Evolutionary conservation across 1,140 invertebrate species (phyloP).

Genomic region (Cylas formicarius): DNA sequence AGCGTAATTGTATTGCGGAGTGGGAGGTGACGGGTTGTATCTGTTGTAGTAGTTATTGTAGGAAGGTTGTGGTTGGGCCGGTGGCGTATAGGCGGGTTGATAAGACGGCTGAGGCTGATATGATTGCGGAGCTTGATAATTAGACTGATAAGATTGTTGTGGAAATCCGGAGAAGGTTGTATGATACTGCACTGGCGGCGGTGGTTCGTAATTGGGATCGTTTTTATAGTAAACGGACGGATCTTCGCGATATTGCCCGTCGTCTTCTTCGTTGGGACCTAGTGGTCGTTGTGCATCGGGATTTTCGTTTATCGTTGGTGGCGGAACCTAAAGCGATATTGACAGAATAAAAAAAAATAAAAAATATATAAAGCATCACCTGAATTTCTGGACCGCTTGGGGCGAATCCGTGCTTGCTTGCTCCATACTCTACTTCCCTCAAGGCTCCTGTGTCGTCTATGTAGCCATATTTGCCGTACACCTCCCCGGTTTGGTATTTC

Average conservation of each 20-base stretch:
- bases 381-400: constrained; percentile 64
- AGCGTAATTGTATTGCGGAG: constrained; percentile 26
- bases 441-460: constrained; percentile 67
- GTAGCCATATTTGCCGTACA: constrained; percentile 77
- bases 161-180: constrained; percentile 17
- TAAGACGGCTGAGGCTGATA: constrained; percentile 32
- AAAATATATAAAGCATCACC: not conserved
- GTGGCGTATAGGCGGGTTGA: constrained; percentile 21
- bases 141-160: constrained; percentile 22
- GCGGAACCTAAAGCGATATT: constrained; percentile 43
- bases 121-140: constrained; percentile 28
- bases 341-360: not conserved
- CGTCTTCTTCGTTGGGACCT: constrained; percentile 62
- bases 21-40: constrained; percentile 30
- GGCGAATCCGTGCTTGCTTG: constrained; percentile 65
- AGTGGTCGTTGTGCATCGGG: constrained; percentile 46
- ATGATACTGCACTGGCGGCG: constrained; percentile 32
- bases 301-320: constrained; percentile 55
- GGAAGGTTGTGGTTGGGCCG: constrained; percentile 29
- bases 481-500: constrained; percentile 72
- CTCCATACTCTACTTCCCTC: constrained; percentile 71
- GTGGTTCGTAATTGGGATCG: constrained; percentile 44
- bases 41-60: constrained; percentile 31
- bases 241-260: constrained; percentile 76
- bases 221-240: constrained; percentile 70